Base-by-base conservation (phyloP, 1,140 invertebrate species). In the Drosophila cardini region DNA sequence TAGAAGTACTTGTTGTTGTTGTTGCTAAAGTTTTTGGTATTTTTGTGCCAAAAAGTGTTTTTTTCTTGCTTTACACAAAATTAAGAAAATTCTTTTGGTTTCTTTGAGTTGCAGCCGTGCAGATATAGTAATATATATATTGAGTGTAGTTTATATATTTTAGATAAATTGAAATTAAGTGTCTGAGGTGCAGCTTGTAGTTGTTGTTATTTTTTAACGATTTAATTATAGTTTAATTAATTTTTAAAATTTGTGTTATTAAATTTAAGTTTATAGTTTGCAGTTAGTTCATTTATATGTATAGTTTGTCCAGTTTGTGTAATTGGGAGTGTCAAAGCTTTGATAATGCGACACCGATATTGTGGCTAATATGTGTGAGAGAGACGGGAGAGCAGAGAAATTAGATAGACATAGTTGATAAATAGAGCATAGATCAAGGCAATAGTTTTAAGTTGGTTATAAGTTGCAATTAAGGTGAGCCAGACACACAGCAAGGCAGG, bases 331-430 rank as follows among this genome's bases (percentile, higher is more conserved):
- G 85, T 92, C 91, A 87, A 92, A 90, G 86, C 91, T 92, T 91
- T 92, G 91, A 81, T 92, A 92, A 89, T 92, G 91, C 78, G 91
- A 92, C 85, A 92, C 87, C 80, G 78, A 90, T 89, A 92, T 92
- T 84, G 90, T 89, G 70, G 91, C 91, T 92, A 90, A 84, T 85
- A 87, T 50, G 55, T 52, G 72, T 62, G 75, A 85, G 58, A 86
- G 77, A 86, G 83, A 86, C 70, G 80, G 81, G 71, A 86, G 78
- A 89, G 58, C 55, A 81, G 70, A 87, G 72, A 83, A 65, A 87
- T 89, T 80, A 89, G 76, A 80, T 50, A 72, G 77, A 74, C 42
- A 26, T 26, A 60, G 45, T 52, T 36, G 32, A 5, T 45, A 58
- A 43, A 72, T 60, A 60, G 11, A 21, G 21, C 5, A 21, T 34